phyloP scores from a whole-genome alignment of 2,113 vertebrate genomes.

The Colius striatus region DNA sequence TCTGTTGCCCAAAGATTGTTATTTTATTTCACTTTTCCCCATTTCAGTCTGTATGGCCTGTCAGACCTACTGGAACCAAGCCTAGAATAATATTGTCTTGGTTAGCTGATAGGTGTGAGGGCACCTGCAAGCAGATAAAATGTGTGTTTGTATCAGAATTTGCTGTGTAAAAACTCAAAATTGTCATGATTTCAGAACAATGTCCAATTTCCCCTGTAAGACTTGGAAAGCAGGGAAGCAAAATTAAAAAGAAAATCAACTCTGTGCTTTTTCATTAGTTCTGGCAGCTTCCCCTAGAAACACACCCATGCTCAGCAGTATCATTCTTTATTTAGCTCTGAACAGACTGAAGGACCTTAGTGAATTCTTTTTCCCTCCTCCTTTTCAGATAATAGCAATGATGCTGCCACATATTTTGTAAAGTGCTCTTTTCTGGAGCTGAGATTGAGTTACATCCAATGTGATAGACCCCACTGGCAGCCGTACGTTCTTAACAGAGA shows the following conservation, averaged over 20 bases:
- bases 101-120: constrained; percentile 53
- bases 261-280: constrained; percentile 46
- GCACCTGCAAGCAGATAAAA: constrained; percentile 55
- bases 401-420: constrained; percentile 23
- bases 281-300: constrained; percentile 55
- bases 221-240: background rate
- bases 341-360: constrained; percentile 64
- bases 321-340: constrained; percentile 63
- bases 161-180: background rate
- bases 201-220: background rate
- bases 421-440: constrained; percentile 58
- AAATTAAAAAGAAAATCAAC: constrained; percentile 51
- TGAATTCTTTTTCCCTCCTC: constrained; percentile 17
- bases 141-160: constrained; percentile 4
- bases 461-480: constrained; percentile 32
- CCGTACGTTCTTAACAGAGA: background rate
- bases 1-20: background rate
- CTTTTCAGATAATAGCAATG: constrained; percentile 38
- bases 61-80: constrained; percentile 36
- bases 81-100: constrained; percentile 56
- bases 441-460: constrained; percentile 47
- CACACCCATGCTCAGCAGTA: constrained; percentile 48
- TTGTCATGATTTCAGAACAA: constrained; percentile 8
- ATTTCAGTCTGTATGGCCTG: constrained; percentile 54
- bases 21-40: constrained; percentile 42